A percentile compares a stretch with the other conserved stretches of the same genome.
Evolutionary conservation across 2,888 invertebrate genomes (phyloP).

Genomic region (Melanotus villosus): DNA sequence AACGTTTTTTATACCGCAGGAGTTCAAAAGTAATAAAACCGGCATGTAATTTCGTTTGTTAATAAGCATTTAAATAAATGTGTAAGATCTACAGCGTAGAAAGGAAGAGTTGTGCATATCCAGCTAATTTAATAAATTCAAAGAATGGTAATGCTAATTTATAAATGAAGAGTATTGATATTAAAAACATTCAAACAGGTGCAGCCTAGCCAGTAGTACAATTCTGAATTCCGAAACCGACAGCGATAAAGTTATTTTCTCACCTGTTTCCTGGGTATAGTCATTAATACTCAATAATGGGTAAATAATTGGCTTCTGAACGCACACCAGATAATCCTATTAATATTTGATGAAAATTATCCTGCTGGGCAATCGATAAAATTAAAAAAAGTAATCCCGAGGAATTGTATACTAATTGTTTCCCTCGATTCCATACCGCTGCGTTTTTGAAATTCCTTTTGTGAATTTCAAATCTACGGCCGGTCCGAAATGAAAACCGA

Average conservation of each 20-base stretch:
- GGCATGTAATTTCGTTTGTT: too few relatives aligned
- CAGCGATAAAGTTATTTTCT: conserved; percentile 45
- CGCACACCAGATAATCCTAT: conserved; percentile 39
- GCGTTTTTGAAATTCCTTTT: conserved; percentile 16
- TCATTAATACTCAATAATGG: conserved; percentile 46
- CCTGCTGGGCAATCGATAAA: conserved; percentile 20
- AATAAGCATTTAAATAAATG: too few relatives aligned
- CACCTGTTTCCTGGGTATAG: conserved; percentile 44
- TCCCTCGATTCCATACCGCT: background rate
- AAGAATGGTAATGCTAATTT: conserved; percentile 13
- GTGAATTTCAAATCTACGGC: conserved; percentile 22
- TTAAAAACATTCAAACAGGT: conserved; percentile 36
- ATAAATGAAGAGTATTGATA: conserved; percentile 30
- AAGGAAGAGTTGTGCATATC: too few relatives aligned
- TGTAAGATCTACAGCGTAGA: too few relatives aligned
- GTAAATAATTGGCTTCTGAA: conserved; percentile 39
- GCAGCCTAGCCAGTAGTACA: conserved; percentile 26
- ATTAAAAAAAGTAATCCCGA: background rate
- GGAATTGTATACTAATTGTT: background rate
- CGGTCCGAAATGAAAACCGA: conserved; percentile 26
- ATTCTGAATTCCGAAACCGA: conserved; percentile 34
- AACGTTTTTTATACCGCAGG: too few relatives aligned
- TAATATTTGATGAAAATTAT: conserved; percentile 35
- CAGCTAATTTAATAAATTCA: background rate
- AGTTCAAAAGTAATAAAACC: too few relatives aligned